These are phyloP conservation scores for Drosophila picticornis DNA, from an alignment of 2,888 invertebrate species.

Conservation along the genomic window DNA sequence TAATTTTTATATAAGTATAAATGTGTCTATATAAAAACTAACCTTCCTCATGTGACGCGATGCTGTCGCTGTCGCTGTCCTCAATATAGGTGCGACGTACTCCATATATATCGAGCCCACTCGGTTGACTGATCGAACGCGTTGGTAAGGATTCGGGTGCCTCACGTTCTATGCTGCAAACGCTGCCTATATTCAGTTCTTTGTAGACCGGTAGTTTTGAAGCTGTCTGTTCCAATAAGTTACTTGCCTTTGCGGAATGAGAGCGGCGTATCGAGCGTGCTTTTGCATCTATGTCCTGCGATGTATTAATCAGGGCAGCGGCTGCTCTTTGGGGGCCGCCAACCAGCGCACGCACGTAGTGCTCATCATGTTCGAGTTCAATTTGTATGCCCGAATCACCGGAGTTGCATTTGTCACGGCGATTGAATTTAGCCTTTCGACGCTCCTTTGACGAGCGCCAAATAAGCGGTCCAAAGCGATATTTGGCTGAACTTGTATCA, in stretches of 20 bases:
- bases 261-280: constrained; percentile 18
- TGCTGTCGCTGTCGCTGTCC: constrained; percentile 85
- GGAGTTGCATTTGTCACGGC: constrained; percentile 90
- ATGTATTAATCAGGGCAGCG: not conserved
- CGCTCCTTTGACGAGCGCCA: constrained; percentile 91
- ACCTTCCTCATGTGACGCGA: constrained; percentile 85
- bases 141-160: constrained; percentile 81
- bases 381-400: constrained; percentile 91
- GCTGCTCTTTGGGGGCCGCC: constrained; percentile 1
- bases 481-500: constrained; percentile 73
- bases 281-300: constrained; percentile 1
- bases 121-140: constrained; percentile 90
- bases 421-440: constrained; percentile 89
- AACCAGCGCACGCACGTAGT: constrained; percentile 66
- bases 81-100: constrained; percentile 74
- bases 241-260: constrained; percentile 75
- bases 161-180: constrained; percentile 60
- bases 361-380: constrained; percentile 86
- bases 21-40: constrained; percentile 21
- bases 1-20: too few species aligned
- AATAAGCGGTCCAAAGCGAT: constrained; percentile 89
- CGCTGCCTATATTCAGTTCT: constrained; percentile 71
- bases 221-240: constrained; percentile 59
- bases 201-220: constrained; percentile 73
- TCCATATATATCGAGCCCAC: constrained; percentile 82